A percentile compares a stretch with the other conserved stretches of the same genome.
phyloP scores from a whole-genome alignment of 2,113 vertebrate species.

The Oenanthe oenanthe region DNA sequence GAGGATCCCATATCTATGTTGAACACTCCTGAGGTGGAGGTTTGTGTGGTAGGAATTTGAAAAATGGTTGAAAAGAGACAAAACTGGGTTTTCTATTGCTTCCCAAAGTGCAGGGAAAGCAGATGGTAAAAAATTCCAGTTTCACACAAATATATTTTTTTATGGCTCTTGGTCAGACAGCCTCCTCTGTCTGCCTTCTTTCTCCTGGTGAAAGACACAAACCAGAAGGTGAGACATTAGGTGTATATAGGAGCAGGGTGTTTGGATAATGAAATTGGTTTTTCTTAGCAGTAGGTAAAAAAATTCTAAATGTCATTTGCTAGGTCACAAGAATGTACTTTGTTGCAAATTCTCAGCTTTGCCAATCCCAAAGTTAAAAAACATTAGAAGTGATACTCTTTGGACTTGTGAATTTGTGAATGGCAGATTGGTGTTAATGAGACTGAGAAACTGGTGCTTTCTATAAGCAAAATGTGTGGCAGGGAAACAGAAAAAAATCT shows the following conservation, averaged over 20 bases:
- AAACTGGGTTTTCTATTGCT: neutral
- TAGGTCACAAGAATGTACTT: neutral
- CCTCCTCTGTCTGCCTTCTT: neutral
- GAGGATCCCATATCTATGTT: neutral
- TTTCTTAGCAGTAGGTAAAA: neutral
- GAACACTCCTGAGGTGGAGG: neutral
- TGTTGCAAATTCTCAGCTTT: neutral
- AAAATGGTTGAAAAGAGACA: neutral
- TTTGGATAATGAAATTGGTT: neutral
- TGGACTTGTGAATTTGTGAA: neutral
- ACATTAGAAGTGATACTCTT: neutral
- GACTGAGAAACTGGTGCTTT: neutral
- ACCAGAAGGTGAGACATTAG: neutral
- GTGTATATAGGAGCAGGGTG: accelerated
- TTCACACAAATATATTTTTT: neutral
- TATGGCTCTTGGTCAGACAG: neutral
- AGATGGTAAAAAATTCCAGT: neutral
- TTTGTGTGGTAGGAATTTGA: neutral
- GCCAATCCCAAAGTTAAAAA: neutral
- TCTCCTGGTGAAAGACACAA: neutral
- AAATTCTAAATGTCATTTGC: neutral
- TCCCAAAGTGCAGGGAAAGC: neutral
- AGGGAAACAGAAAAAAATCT: neutral
- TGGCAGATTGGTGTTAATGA: neutral
- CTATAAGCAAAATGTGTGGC: neutral